Evolutionary conservation across 1,140 invertebrate genomes (phyloP).

Genomic region (Heliconius congener): DNA sequence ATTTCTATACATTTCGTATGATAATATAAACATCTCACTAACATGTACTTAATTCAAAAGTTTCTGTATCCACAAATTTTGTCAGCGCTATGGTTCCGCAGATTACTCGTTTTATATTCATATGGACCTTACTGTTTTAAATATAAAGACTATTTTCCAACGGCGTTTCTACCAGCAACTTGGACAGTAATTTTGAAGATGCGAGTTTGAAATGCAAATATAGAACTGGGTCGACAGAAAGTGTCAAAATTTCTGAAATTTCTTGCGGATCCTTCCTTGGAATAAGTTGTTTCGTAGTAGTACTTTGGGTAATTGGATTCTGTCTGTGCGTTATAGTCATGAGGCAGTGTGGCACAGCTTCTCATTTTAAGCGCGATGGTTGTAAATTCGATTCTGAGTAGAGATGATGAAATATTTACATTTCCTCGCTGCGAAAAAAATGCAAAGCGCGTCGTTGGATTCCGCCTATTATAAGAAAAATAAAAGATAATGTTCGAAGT

Average conservation of each 20-base stretch:
- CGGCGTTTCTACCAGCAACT: neutral
- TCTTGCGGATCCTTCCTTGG: neutral
- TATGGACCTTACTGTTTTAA: neutral
- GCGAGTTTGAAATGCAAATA: constrained; percentile 13
- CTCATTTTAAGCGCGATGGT: neutral
- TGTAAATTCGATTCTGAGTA: no score
- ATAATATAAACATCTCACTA: constrained; percentile 6
- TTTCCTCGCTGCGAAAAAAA: no score
- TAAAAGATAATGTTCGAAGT: no score
- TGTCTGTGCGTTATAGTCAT: neutral
- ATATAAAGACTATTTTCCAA: neutral
- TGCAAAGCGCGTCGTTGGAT: no score
- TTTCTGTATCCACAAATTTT: constrained; percentile 6
- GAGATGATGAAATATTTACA: no score
- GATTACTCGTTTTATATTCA: neutral
- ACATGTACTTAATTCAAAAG: neutral
- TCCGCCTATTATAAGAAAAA: no score
- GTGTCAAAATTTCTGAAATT: constrained; percentile 8
- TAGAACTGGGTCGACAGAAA: constrained; percentile 3
- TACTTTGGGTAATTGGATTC: constrained; percentile 4
- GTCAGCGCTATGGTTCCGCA: neutral
- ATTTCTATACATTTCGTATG: constrained; percentile 1
- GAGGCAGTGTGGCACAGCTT: neutral
- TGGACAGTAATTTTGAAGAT: constrained; percentile 10
- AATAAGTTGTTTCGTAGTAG: neutral